These are phyloP conservation scores for Galendromus occidentalis DNA, from an alignment of 1,140 invertebrate genomes.

Conservation along the genomic window DNA sequence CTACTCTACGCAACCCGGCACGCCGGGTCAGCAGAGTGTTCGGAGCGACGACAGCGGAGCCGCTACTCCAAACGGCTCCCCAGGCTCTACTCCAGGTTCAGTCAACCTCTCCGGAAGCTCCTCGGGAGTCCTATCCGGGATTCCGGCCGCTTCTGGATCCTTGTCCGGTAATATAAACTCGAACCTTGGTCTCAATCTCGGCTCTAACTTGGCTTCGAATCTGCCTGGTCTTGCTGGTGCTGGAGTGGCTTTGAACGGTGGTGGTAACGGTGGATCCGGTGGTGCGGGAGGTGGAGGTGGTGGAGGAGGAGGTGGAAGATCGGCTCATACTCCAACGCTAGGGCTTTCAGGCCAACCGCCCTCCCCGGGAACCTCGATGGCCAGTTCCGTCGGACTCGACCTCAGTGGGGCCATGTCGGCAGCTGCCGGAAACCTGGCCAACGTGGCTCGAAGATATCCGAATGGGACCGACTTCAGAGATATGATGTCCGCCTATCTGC, in stretches of 20 bases:
- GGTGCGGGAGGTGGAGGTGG: background rate
- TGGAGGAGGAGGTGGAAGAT: background rate
- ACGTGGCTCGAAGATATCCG: background rate
- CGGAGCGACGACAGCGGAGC: conserved; percentile 10
- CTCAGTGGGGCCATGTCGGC: conserved; percentile 1
- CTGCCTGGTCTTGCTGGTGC: conserved; percentile 8
- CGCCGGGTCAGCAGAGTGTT: conserved; percentile 6
- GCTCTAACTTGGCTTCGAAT: conserved; percentile 9
- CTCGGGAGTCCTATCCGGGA: background rate
- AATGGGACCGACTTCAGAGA: conserved; percentile 6
- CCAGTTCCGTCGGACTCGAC: conserved; percentile 3
- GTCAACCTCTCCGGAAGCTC: conserved; percentile 11
- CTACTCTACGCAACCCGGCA: conserved; percentile 5
- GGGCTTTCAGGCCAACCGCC: background rate
- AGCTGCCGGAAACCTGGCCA: background rate
- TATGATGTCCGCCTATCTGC: conserved; percentile 3
- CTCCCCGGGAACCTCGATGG: background rate
- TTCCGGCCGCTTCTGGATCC: conserved; percentile 7
- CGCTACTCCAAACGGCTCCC: background rate
- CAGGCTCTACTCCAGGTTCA: conserved; percentile 11
- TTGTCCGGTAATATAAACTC: conserved; percentile 12
- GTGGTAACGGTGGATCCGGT: background rate
- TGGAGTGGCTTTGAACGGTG: background rate
- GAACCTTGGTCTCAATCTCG: conserved; percentile 12
- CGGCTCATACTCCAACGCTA: background rate